These are phyloP conservation scores for Acheta domesticus DNA, from an alignment of 2,888 invertebrate genomes.

Conservation along the genomic window DNA sequence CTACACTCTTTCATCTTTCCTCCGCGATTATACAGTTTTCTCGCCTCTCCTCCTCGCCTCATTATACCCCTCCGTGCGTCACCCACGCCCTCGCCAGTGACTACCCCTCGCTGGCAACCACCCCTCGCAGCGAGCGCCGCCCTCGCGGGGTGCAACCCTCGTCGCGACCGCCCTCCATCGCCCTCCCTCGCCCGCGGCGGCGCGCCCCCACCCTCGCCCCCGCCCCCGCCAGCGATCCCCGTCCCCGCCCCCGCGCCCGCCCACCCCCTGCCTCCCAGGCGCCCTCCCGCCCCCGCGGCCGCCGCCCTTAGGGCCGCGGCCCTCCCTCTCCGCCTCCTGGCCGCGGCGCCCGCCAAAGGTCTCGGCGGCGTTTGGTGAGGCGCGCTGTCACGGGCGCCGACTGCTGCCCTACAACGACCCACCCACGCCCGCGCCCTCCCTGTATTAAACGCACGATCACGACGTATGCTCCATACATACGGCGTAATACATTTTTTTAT, in stretches of 20 bases:
- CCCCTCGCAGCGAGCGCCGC: background rate
- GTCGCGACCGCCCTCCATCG: background rate
- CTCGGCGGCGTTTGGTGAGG: background rate
- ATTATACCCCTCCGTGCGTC: background rate
- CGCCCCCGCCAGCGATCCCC: background rate
- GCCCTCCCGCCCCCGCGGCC: too few relatives aligned
- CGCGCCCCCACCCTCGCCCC: too few relatives aligned
- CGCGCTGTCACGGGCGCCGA: background rate
- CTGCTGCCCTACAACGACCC: too few relatives aligned
- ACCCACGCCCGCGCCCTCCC: too few relatives aligned
- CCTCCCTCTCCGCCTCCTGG: background rate
- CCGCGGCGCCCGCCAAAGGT: background rate
- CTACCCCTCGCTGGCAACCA: background rate
- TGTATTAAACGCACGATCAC: too few relatives aligned
- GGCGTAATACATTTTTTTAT: too few relatives aligned
- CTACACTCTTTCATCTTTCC: background rate
- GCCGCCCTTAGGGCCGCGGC: rapidly evolving
- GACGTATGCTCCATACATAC: too few relatives aligned
- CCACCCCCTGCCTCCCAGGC: too few relatives aligned
- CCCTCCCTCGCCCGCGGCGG: background rate
- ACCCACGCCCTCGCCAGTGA: background rate
- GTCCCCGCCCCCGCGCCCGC: too few relatives aligned
- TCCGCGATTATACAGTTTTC: too few relatives aligned
- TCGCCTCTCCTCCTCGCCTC: too few relatives aligned
- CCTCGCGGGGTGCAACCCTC: background rate